Base-by-base conservation (phyloP, 2,797 vertebrate genomes). In the Phrynocephalus guinanensis region DNA sequence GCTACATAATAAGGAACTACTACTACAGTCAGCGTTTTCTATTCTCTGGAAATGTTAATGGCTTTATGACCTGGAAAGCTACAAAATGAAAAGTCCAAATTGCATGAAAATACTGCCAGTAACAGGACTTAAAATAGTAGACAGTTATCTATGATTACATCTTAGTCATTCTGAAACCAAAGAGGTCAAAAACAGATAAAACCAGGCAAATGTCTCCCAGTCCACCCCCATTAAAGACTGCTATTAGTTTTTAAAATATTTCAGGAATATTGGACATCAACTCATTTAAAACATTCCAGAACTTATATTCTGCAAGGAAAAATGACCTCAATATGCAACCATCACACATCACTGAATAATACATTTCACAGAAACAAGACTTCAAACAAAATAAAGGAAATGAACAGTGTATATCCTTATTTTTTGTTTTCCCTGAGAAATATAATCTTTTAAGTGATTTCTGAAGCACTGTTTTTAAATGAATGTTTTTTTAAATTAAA, bases 321-420 rank as follows among this genome's bases (percentile, higher is more conserved):
- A 0, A 90, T n/a, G 84, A 91, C 26, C 5, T 28, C 5, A 71
- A 77, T 83, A 84, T 33, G n/a, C 22, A 48, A 82, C 79, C 82
- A 48, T 75, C 38, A 79, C 44, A 83, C 71, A n/a, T 7, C 63
- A 76, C 18, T 28, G 1, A 86, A 90, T 3, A 66, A 9, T 44
- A 48, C 88, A 48, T 82, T 10, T 26, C 6, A 28, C 10, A 83
- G 9, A 76, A 24, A 83, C 85, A 87, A 67, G 70, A 83, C 9
- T 1, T 87, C 13, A 86, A 92, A 91, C 83, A 93, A 63, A 89
- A 33, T 11, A 90, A 44, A 92, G 90, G 91, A 93, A 93, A 88
- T 85, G 84, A n/a, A 76, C 82, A 86, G 91, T 75, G 67, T 15
- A 90, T 30, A 90, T 92, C 56, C 80, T 91, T 77, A 87, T 92